Conservation (phyloP, 1,140 invertebrate genomes). For the Parasteatoda tepidariorum region DNA sequence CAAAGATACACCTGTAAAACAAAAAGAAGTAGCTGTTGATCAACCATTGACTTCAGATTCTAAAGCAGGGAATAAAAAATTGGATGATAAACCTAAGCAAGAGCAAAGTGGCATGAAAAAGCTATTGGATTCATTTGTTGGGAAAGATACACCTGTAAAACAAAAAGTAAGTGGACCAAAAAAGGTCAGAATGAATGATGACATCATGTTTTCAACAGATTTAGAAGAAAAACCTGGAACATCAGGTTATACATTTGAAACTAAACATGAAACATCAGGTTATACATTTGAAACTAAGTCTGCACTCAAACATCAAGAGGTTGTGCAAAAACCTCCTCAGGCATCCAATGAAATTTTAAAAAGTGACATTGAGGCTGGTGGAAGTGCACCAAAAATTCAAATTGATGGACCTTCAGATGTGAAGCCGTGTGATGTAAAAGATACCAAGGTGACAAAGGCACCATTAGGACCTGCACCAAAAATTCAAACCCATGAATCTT, state of each 20-base stretch:
- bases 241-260: not conserved
- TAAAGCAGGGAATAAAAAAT: not conserved
- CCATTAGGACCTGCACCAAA: not conserved
- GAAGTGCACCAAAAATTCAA: conserved; percentile 3
- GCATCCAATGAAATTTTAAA: not conserved
- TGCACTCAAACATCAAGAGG: not conserved
- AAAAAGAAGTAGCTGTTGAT: no score
- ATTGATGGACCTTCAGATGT: not conserved
- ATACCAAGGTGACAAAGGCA: no score
- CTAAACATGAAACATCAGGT: not conserved
- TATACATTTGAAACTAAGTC: not conserved
- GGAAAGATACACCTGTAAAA: not conserved
- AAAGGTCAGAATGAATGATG: not conserved
- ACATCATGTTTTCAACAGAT: not conserved
- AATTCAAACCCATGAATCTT: conserved; percentile 13
- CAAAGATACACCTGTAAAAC: conserved; percentile 13
- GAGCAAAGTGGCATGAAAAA: not conserved
- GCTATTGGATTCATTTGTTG: not conserved
- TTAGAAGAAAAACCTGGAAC: not conserved
- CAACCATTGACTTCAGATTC: no score
- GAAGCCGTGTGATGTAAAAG: no score
- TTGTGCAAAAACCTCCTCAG: not conserved
- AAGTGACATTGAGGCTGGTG: not conserved
- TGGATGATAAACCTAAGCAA: conserved; percentile 26
- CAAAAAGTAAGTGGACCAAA: not conserved